These are phyloP conservation scores for Scatophagus argus DNA, from an alignment of 2,113 vertebrate genomes.

Conservation along the genomic window DNA sequence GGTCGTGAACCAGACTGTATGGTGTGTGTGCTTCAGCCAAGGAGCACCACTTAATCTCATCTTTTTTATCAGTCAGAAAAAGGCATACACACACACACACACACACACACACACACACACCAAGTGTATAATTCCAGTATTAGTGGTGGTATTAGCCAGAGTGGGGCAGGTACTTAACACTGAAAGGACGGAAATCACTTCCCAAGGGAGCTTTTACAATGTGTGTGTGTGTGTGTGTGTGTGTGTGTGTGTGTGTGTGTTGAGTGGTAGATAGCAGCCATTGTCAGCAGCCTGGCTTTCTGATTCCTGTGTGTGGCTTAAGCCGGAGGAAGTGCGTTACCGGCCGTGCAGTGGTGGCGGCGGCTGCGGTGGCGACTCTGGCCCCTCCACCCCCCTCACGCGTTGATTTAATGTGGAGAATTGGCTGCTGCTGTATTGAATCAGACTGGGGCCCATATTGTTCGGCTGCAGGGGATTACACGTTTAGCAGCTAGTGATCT, in stretches of 20 bases:
- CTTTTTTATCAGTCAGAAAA: conserved; percentile 54
- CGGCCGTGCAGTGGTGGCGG: conserved; percentile 66
- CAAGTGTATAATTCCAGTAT: conserved; percentile 72
- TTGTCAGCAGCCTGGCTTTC: conserved; percentile 74
- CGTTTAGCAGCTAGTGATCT: conserved; percentile 94
- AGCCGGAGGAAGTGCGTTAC: conserved; percentile 90
- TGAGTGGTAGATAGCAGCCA: conserved; percentile 66
- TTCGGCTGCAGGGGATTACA: conserved; percentile 94
- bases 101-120: conserved; percentile 41
- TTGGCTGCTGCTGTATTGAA: conserved; percentile 96
- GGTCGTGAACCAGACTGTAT: conserved; percentile 44
- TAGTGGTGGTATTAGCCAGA: conserved; percentile 76
- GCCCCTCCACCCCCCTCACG: too few species aligned
- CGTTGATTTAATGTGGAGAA: conserved; percentile 97
- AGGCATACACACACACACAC: conserved; percentile 36
- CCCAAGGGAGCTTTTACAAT: conserved; percentile 77
- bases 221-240: conserved; percentile 55
- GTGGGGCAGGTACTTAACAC: conserved; percentile 81
- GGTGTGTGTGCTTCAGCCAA: conserved; percentile 43
- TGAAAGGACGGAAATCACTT: conserved; percentile 82
- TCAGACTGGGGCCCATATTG: conserved; percentile 86
- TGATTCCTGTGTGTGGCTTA: conserved; percentile 84
- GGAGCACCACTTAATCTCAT: conserved; percentile 64
- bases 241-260: conserved; percentile 48
- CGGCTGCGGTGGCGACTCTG: conserved; percentile 47